phyloP scores from a whole-genome alignment of 2,797 vertebrate genomes.

The Triplophysa yarkandensis region DNA sequence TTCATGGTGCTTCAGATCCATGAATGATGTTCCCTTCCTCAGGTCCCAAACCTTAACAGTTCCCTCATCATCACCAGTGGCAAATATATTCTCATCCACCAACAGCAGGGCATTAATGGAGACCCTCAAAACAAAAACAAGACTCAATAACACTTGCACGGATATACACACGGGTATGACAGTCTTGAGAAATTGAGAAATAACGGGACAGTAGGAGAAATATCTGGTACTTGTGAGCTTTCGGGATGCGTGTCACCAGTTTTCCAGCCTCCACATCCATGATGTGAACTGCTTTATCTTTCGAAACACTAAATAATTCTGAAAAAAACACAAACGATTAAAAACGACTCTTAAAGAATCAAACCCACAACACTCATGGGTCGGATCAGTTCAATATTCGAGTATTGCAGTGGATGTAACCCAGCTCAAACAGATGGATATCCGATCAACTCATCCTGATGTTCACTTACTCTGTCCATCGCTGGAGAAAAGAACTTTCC shows the following conservation, averaged over 20 bases:
- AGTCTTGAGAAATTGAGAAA: neutral
- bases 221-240: slow-evolving; percentile 76
- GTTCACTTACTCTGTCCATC: slow-evolving; percentile 82
- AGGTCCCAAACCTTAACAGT: slow-evolving; percentile 92
- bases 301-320: slow-evolving; percentile 88
- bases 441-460: neutral
- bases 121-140: slow-evolving; percentile 58
- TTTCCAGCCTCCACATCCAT: slow-evolving; percentile 85
- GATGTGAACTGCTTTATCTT: slow-evolving; percentile 87
- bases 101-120: slow-evolving; percentile 87
- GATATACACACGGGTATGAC: too few species aligned
- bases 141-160: too few species aligned
- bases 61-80: slow-evolving; percentile 89
- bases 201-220: neutral
- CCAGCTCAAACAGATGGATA: neutral
- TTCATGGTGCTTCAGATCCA: slow-evolving; percentile 90
- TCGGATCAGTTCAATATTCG: neutral
- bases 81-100: slow-evolving; percentile 86
- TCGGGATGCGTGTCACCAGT: slow-evolving; percentile 80
- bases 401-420: neutral
- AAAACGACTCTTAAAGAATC: too few species aligned
- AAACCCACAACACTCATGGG: too few species aligned
- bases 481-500: slow-evolving; percentile 84
- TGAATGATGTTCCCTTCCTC: slow-evolving; percentile 81
- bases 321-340: neutral